Conservation (phyloP, 2,888 invertebrate genomes). For the Himalopsyche kuldschensis region DNA sequence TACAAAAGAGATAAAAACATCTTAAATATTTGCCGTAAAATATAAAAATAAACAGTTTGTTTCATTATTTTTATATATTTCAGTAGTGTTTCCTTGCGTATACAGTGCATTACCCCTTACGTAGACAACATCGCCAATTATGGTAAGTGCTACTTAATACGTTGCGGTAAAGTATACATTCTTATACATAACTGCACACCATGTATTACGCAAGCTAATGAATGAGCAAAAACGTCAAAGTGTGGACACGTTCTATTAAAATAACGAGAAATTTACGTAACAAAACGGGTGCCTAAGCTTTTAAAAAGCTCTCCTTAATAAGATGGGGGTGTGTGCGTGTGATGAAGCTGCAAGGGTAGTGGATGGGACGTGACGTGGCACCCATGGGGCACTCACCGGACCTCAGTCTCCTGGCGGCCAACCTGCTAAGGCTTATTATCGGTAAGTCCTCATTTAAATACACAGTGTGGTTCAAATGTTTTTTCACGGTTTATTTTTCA, state of each 20-base stretch:
- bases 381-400: constrained; percentile 64
- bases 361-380: constrained; percentile 20
- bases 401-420: constrained; percentile 62
- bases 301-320: constrained; percentile 1
- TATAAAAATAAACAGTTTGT: no score
- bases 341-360: background rate
- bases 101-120: background rate
- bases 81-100: background rate
- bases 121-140: background rate
- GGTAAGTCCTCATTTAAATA: constrained; percentile 53
- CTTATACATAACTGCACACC: background rate
- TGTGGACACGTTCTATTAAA: background rate
- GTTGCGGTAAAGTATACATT: background rate
- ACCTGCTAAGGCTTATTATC: constrained; percentile 64
- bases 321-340: background rate
- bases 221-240: background rate
- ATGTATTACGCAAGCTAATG: background rate
- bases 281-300: background rate
- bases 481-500: background rate
- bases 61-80: no score
- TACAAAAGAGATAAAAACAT: no score
- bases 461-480: background rate
- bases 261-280: background rate
- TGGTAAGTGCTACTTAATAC: constrained; percentile 1
- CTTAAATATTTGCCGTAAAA: no score